These are phyloP conservation scores for Cheilosia impressa DNA, from an alignment of 2,888 invertebrate genomes.

Conservation along the genomic window DNA sequence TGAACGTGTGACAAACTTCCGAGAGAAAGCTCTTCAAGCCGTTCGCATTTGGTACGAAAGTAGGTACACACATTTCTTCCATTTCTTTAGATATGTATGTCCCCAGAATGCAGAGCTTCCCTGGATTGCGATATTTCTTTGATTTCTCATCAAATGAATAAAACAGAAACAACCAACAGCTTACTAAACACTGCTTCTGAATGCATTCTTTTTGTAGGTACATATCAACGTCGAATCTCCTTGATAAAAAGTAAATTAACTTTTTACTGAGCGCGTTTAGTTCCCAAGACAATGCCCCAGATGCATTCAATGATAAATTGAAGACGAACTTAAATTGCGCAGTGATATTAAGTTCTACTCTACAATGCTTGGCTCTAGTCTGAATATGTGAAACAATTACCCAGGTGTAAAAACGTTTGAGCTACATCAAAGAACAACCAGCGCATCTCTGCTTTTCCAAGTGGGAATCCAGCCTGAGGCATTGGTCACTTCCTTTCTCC, in stretches of 20 bases:
- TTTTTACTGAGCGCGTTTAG: neutral
- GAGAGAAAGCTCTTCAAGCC: no score
- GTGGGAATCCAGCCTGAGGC: conserved; percentile 46
- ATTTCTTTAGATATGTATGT: no score
- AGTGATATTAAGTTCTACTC: conserved; percentile 38
- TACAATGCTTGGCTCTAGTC: conserved; percentile 21
- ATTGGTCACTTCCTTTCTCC: conserved; percentile 54
- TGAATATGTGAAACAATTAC: conserved; percentile 47
- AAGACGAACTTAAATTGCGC: conserved; percentile 4
- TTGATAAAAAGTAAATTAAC: conserved; percentile 24
- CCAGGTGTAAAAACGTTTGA: conserved; percentile 28
- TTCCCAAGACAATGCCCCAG: conserved; percentile 8
- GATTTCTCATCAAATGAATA: no score
- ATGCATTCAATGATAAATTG: conserved; percentile 25
- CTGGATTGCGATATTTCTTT: no score
- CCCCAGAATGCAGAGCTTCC: no score
- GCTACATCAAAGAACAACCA: conserved; percentile 32
- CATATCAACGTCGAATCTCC: neutral
- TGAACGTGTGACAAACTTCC: no score
- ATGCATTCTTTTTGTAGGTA: neutral
- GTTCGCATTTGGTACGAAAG: no score
- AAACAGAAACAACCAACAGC: no score
- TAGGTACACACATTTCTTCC: no score
- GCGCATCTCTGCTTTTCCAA: neutral
- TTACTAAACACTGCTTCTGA: no score